Evolutionary conservation across 2,888 invertebrate species (phyloP).

Genomic region (Heteromurus nitidus): DNA sequence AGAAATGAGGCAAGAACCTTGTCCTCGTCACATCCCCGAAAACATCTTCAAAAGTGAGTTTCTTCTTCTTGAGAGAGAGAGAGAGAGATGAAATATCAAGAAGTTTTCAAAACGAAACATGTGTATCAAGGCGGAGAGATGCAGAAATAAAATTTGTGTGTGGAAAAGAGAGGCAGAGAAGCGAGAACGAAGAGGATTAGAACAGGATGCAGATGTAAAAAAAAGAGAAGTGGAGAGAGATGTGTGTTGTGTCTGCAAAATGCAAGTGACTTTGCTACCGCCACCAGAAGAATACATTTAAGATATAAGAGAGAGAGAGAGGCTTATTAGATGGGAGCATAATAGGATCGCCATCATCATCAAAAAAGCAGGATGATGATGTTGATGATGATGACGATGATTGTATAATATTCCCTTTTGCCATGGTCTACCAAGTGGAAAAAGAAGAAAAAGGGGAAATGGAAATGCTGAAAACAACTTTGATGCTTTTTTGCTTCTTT

Average conservation of each 20-base stretch:
- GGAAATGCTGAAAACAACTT: conserved; percentile 28
- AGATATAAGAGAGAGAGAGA: no score
- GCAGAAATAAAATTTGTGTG: conserved; percentile 4
- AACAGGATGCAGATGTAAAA: conserved; percentile 54
- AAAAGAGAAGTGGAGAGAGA: background rate
- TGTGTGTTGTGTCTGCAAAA: conserved; percentile 17
- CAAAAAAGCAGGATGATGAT: background rate
- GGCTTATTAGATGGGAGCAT: background rate
- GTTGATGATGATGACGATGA: conserved; percentile 23
- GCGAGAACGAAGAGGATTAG: background rate
- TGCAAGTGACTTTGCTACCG: no score
- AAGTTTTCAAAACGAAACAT: conserved; percentile 8
- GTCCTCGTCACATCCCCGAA: conserved; percentile 27
- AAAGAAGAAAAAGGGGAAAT: conserved; percentile 32
- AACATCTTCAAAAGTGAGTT: background rate
- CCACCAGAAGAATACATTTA: no score
- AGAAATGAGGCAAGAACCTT: background rate
- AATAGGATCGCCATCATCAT: background rate
- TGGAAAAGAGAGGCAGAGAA: conserved; percentile 9
- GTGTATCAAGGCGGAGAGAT: background rate
- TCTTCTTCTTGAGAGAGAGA: background rate
- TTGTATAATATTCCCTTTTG: conserved; percentile 45
- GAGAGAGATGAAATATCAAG: conserved; percentile 16
- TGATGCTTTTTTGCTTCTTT: no score
- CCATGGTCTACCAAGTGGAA: conserved; percentile 56